phyloP scores from a whole-genome alignment of 2,113 vertebrate genomes.

The Festucalex cinctus region DNA sequence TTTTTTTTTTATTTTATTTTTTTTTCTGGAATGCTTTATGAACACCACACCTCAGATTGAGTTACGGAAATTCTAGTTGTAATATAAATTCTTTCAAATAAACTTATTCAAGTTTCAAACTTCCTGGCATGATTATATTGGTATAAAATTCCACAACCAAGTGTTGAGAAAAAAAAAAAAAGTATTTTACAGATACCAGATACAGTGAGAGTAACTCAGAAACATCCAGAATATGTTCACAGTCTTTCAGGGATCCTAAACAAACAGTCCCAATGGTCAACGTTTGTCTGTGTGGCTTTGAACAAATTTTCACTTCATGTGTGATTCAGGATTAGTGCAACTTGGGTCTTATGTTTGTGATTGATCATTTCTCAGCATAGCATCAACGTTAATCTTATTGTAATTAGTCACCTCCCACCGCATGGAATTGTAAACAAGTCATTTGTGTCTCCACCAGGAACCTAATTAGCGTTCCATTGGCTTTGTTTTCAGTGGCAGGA shows the following conservation, averaged over 20 bases:
- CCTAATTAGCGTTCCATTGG: not conserved
- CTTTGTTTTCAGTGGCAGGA: not conserved
- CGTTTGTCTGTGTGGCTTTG: not conserved
- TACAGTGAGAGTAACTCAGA: constrained; percentile 1
- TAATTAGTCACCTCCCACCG: not conserved
- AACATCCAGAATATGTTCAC: constrained; percentile 3
- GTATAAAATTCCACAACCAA: constrained; percentile 4
- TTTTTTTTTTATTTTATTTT: too few species aligned
- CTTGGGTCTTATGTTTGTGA: constrained; percentile 9
- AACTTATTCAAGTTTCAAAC: not conserved
- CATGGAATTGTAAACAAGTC: not conserved
- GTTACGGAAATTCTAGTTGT: not conserved
- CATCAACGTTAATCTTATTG: not conserved
- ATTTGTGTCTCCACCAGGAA: not conserved
- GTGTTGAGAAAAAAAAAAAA: not conserved
- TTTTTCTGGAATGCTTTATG: constrained; percentile 6
- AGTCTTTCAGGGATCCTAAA: constrained; percentile 1
- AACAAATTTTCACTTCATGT: not conserved
- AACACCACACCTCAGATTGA: not conserved
- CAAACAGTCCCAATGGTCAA: not conserved
- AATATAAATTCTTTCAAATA: not conserved
- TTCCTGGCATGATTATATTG: not conserved
- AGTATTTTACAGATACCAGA: constrained; percentile 14
- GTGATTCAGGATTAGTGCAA: constrained; percentile 8
- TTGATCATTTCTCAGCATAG: not conserved